Conservation (phyloP, 2,888 invertebrate species). For the Synanthedon andrenaeformis region DNA sequence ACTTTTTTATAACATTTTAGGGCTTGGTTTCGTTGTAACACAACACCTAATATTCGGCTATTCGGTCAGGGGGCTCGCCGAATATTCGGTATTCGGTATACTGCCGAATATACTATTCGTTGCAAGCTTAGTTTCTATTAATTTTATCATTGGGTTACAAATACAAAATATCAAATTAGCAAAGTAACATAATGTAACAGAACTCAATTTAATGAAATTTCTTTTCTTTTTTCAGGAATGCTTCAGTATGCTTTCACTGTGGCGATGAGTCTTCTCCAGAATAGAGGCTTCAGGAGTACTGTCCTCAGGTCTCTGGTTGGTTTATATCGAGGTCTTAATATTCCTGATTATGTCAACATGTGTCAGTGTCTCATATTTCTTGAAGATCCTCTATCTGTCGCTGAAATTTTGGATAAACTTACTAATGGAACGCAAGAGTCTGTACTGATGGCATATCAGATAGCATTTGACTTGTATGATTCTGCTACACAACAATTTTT, state of each 20-base stretch:
- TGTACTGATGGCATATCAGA: constrained; percentile 97
- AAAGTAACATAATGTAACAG: no score
- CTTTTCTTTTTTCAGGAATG: constrained; percentile 71
- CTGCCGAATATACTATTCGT: no score
- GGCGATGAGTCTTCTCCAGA: constrained; percentile 95
- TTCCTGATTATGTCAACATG: constrained; percentile 98
- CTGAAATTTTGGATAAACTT: constrained; percentile 91
- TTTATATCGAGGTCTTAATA: constrained; percentile 87
- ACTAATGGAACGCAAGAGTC: constrained; percentile 82
- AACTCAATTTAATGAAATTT: no score
- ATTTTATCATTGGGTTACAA: no score
- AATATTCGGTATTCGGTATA: no score
- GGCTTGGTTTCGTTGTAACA: no score
- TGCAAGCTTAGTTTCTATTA: no score
- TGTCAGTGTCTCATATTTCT: constrained; percentile 97
- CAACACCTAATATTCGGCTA: no score
- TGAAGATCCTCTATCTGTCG: constrained; percentile 93
- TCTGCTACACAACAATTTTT: constrained; percentile 98
- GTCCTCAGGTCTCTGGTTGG: constrained; percentile 90
- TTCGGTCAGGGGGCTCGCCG: no score
- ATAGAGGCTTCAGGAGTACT: constrained; percentile 91
- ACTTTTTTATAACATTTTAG: no score
- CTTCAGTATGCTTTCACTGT: constrained; percentile 96
- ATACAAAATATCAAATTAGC: no score
- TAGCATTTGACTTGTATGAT: constrained; percentile 98